These are phyloP conservation scores for Acleris literana DNA, from an alignment of 2,888 invertebrate species.

Conservation along the genomic window DNA sequence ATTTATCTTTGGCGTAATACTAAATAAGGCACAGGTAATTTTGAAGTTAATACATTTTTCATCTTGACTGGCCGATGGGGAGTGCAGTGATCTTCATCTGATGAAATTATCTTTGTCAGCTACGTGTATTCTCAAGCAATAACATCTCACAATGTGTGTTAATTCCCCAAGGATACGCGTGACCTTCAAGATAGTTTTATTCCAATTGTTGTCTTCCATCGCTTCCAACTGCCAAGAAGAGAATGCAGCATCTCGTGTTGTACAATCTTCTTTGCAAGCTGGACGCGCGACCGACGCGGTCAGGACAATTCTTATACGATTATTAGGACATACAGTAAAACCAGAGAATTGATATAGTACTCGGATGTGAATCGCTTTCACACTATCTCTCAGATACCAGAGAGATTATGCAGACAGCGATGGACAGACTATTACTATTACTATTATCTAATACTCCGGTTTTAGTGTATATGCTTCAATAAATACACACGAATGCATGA, in stretches of 20 bases:
- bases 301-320: neutral
- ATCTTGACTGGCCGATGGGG: constrained; percentile 31
- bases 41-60: neutral
- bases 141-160: constrained; percentile 97
- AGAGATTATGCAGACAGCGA: too few relatives aligned
- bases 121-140: constrained; percentile 99
- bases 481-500: too few relatives aligned
- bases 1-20: constrained; percentile 32
- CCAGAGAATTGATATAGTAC: too few relatives aligned
- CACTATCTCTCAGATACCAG: too few relatives aligned
- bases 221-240: constrained; percentile 28
- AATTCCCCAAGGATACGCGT: constrained; percentile 99
- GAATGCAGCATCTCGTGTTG: constrained; percentile 24
- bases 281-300: constrained; percentile 16
- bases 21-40: constrained; percentile 19
- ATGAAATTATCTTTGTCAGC: constrained; percentile 88
- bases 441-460: too few relatives aligned
- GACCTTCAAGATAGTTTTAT: constrained; percentile 88
- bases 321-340: too few relatives aligned
- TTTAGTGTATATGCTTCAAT: too few relatives aligned
- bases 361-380: too few relatives aligned
- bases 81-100: constrained; percentile 42
- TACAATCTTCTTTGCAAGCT: constrained; percentile 31
- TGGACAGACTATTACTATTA: too few relatives aligned
- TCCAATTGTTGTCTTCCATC: constrained; percentile 26